These are phyloP conservation scores for Nansenia antarctica DNA, from an alignment of 2,113 vertebrate genomes.

Conservation along the genomic window DNA sequence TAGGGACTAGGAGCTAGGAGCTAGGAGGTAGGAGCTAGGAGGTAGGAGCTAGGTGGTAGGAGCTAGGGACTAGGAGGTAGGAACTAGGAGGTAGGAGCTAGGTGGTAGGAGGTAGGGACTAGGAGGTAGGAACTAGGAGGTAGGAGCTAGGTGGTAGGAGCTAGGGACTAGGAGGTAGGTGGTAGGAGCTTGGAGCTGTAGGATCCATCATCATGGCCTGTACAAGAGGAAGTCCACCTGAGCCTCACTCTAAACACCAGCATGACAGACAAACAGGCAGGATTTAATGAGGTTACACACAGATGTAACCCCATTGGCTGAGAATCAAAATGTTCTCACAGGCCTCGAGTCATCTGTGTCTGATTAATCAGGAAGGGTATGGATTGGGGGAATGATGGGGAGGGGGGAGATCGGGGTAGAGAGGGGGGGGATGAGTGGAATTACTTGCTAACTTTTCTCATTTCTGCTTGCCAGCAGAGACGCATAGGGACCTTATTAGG, in stretches of 20 bases:
- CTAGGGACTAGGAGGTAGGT: too few relatives aligned
- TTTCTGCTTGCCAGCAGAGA: not conserved
- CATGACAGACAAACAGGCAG: not conserved
- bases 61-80: too few relatives aligned
- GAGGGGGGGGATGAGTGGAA: not conserved
- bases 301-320: not conserved
- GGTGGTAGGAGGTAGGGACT: too few relatives aligned
- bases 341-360: slow-evolving; percentile 26
- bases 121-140: too few relatives aligned
- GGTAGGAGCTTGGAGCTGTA: too few relatives aligned
- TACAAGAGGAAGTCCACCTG: not conserved
- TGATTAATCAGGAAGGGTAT: slow-evolving; percentile 31
- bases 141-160: too few relatives aligned
- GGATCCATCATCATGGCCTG: too few relatives aligned
- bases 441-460: slow-evolving; percentile 7
- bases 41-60: too few relatives aligned
- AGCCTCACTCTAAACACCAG: not conserved
- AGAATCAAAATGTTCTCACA: not conserved
- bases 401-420: not conserved
- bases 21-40: too few relatives aligned
- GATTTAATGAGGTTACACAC: not conserved
- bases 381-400: too few relatives aligned
- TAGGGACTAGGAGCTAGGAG: too few relatives aligned
- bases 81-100: too few relatives aligned
- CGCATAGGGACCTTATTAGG: not conserved